These are phyloP conservation scores for Drusus annulatus DNA, from an alignment of 1,140 invertebrate species.

Conservation along the genomic window DNA sequence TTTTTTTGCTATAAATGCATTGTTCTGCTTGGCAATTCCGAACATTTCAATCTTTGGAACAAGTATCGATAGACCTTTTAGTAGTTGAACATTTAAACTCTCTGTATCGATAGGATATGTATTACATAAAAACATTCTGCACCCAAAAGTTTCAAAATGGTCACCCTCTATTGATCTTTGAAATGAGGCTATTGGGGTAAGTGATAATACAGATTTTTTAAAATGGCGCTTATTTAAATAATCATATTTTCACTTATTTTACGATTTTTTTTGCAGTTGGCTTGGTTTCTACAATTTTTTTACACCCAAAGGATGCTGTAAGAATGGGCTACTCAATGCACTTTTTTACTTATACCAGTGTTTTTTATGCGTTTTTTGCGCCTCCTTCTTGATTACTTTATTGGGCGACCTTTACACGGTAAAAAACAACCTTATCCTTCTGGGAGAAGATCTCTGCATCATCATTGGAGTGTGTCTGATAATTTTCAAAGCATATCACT, in stretches of 20 bases:
- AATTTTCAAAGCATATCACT: conserved; percentile 14
- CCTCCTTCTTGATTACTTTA: conserved; percentile 21
- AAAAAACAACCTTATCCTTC: conserved; percentile 37
- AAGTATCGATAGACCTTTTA: too few species aligned
- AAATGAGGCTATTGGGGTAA: background rate
- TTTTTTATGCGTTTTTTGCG: conserved; percentile 6
- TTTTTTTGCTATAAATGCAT: too few species aligned
- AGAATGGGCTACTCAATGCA: background rate
- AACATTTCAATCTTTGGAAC: too few species aligned
- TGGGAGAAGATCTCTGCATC: conserved; percentile 50
- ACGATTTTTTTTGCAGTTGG: too few species aligned
- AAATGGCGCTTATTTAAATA: too few species aligned
- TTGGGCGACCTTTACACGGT: conserved; percentile 35
- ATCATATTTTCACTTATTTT: too few species aligned
- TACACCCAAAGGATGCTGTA: background rate
- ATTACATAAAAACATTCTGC: background rate
- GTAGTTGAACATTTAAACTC: background rate
- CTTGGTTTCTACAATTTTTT: conserved; percentile 26
- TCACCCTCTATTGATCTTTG: background rate
- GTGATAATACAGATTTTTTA: too few species aligned
- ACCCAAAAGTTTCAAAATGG: background rate
- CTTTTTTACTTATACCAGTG: conserved; percentile 25
- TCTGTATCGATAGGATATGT: background rate
- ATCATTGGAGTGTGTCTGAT: conserved; percentile 38
- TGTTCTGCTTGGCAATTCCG: too few species aligned